Evolutionary conservation across 2,113 vertebrate genomes (phyloP), one percentile per base, ranked within the genome.

Genomic region (Entelurus aequoreus): DNA sequence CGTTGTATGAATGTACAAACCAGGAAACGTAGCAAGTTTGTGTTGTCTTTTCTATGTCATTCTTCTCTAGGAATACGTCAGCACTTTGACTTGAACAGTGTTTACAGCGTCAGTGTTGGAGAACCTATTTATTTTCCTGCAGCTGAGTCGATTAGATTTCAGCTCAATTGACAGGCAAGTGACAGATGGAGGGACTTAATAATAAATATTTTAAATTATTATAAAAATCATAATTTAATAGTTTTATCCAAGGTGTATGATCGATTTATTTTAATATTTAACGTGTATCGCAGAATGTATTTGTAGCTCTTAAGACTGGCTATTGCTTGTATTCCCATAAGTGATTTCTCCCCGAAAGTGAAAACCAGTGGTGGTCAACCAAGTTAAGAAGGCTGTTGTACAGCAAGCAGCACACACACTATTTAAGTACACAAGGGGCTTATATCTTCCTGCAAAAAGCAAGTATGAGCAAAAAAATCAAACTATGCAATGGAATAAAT

Each of bases 41-140:
- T 74, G 68, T 78, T 49, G 67, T 71, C 79, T 61, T 75, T 75
- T 79, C 40, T 80, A 75, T 48, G 77, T 16, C 64, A 37, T 75
- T 78, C 51, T 63, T 63, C 71, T 72, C 59, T 59, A 78, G 68
- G 21, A 28, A 28, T 28, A 28, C 38, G 8, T 40, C 38, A 42
- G 8, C 8, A 9, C 8, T 42, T 42, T 42, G 7, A 42, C 40
- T 42, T 42, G 1, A 9, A 8, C 40, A 8, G 7, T 9, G 40
- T 8, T 9, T 42, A 9, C 7, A 42, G 40, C 40, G 2, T 42
- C 8, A 1, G 40, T 42, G 8, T 42, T 42, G 40, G 40, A 42
- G 40, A 42, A 42, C 40, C 3, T 42, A 42, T 19, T 61, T 68
- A 12, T 8, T 13, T 64, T 46, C 4, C 60, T 52, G 60, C 74